Evolutionary conservation across 2,113 vertebrate species (phyloP).

Genomic region (Sander vitreus): DNA sequence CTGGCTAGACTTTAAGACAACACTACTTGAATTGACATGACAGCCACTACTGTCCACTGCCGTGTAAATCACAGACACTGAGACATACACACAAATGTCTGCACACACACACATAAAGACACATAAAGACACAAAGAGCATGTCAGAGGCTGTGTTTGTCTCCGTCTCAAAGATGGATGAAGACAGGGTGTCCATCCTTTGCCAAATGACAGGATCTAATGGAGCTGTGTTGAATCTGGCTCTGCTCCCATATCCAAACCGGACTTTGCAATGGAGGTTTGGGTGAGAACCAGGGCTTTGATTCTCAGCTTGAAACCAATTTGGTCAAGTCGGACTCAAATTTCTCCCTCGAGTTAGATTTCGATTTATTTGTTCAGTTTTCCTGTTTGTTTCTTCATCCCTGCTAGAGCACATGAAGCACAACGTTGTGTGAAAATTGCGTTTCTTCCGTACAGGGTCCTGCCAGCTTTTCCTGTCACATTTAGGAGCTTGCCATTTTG

Average conservation of each 20-base stretch:
- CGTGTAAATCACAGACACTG: constrained; percentile 67
- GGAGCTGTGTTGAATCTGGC: constrained; percentile 56
- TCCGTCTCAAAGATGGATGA: constrained; percentile 23
- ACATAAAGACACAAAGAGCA: constrained; percentile 33
- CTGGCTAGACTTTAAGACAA: constrained; percentile 74
- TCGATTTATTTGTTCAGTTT: constrained; percentile 25
- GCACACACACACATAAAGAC: constrained; percentile 20
- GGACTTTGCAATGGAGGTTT: background rate
- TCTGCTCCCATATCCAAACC: background rate
- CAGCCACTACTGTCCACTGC: constrained; percentile 48
- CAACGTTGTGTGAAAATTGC: background rate
- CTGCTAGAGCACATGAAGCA: background rate
- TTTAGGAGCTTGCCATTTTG: constrained; percentile 5
- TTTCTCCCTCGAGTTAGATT: background rate
- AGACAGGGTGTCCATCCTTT: constrained; percentile 34
- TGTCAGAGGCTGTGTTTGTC: constrained; percentile 46
- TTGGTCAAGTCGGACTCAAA: background rate
- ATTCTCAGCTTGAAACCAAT: constrained; percentile 25
- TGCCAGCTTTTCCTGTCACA: background rate
- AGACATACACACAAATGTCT: constrained; percentile 29
- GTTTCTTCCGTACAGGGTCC: background rate
- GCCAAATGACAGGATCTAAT: constrained; percentile 38
- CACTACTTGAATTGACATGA: constrained; percentile 63
- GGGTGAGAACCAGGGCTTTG: background rate
- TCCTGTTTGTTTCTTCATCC: constrained; percentile 18